These are phyloP conservation scores for Drosophila hydei DNA, from an alignment of 1,140 invertebrate genomes.

Conservation along the genomic window DNA sequence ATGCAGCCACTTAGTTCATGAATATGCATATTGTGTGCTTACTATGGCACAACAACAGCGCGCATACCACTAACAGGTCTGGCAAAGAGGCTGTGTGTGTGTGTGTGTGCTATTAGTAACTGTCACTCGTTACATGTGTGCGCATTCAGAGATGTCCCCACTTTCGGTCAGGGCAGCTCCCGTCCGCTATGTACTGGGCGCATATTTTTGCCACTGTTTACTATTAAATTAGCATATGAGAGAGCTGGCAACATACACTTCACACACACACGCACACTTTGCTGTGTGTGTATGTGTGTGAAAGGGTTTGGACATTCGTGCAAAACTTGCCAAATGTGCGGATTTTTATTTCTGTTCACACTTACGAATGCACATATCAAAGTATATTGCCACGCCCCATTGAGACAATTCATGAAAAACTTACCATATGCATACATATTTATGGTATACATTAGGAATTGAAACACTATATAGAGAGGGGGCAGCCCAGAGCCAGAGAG, in stretches of 20 bases:
- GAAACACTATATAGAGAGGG: no score
- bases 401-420: background rate
- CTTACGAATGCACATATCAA: constrained; percentile 14
- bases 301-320: background rate
- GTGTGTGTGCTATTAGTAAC: constrained; percentile 56
- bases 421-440: background rate
- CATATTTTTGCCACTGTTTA: constrained; percentile 57
- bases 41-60: constrained; percentile 26
- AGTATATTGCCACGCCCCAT: constrained; percentile 4
- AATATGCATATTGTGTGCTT: constrained; percentile 62
- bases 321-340: constrained; percentile 36
- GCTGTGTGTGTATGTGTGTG: no score
- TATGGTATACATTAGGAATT: no score
- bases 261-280: constrained; percentile 12
- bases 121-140: constrained; percentile 53
- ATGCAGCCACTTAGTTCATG: constrained; percentile 61
- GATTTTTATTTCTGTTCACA: constrained; percentile 14
- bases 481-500: no score
- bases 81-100: constrained; percentile 18
- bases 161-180: background rate
- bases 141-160: constrained; percentile 15
- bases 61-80: constrained; percentile 10
- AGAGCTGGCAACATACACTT: constrained; percentile 38
- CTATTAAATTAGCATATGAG: constrained; percentile 69
- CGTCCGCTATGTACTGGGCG: constrained; percentile 28